Evolutionary conservation across 2,797 vertebrate genomes (phyloP).

Genomic region (Apogon hyalosoma): DNA sequence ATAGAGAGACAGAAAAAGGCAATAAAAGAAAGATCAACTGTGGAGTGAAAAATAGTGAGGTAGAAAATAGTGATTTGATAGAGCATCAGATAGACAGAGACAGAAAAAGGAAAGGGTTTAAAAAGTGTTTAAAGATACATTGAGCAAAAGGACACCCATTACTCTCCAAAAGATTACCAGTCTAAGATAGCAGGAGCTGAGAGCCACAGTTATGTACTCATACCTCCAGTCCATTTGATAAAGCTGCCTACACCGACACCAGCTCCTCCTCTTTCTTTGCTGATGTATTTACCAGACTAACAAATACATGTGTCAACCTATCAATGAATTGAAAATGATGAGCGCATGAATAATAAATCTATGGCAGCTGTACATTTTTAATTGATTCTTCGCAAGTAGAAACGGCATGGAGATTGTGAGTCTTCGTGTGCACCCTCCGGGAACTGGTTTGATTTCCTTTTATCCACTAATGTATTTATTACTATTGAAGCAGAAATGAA

Average conservation of each 20-base stretch:
- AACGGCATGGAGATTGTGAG: conserved; percentile 80
- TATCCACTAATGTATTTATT: conserved; percentile 79
- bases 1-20: background rate
- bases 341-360: conserved; percentile 84
- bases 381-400: conserved; percentile 83
- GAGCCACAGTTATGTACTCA: background rate
- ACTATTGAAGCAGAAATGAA: conserved; percentile 69
- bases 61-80: conserved; percentile 15
- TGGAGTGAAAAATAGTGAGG: conserved; percentile 18
- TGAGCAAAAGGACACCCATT: conserved; percentile 20
- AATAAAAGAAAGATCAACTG: conserved; percentile 31
- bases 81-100: conserved; percentile 8
- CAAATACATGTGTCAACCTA: conserved; percentile 57
- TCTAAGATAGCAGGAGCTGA: conserved; percentile 1
- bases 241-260: background rate
- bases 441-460: conserved; percentile 74
- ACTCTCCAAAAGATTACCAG: conserved; percentile 23
- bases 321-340: conserved; percentile 63
- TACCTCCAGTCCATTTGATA: background rate
- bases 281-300: conserved; percentile 61
- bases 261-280: conserved; percentile 8
- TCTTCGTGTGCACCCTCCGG: conserved; percentile 62
- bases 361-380: conserved; percentile 82
- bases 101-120: background rate
- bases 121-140: conserved; percentile 17